These are phyloP conservation scores for Lasaia peninsularis DNA, from an alignment of 1,140 invertebrate genomes.

Conservation along the genomic window DNA sequence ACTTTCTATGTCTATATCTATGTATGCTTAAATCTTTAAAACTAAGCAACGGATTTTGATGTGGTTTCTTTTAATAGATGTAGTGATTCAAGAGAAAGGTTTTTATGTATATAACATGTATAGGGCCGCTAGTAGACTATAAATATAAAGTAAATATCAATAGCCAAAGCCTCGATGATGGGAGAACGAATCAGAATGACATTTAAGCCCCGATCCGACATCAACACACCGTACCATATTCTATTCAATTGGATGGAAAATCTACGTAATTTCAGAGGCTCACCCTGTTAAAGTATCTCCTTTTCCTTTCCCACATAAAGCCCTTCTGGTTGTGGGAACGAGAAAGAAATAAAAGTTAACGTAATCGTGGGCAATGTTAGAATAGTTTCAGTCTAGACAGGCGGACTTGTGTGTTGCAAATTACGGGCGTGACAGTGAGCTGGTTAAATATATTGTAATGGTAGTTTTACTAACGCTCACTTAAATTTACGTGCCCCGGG, in stretches of 20 bases:
- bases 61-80: too few species aligned
- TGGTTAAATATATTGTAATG: conserved; percentile 67
- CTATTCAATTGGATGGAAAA: conserved; percentile 76
- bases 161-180: neutral
- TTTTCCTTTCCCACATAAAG: conserved; percentile 34
- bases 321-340: conserved; percentile 26
- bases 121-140: too few species aligned
- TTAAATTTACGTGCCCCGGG: conserved; percentile 51
- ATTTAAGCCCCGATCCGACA: conserved; percentile 45
- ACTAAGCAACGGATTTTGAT: too few species aligned
- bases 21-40: too few species aligned
- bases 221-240: conserved; percentile 60
- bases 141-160: neutral
- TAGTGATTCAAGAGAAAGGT: too few species aligned
- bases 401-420: conserved; percentile 64
- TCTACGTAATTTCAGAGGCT: conserved; percentile 60
- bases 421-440: conserved; percentile 54
- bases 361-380: conserved; percentile 70
- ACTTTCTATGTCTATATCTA: too few species aligned
- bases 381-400: conserved; percentile 75
- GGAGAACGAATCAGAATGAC: conserved; percentile 25
- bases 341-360: conserved; percentile 45
- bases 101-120: too few species aligned
- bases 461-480: conserved; percentile 56
- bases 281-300: conserved; percentile 38